These are phyloP conservation scores for Barnardius zonarius DNA, from an alignment of 2,113 vertebrate species.

Conservation along the genomic window DNA sequence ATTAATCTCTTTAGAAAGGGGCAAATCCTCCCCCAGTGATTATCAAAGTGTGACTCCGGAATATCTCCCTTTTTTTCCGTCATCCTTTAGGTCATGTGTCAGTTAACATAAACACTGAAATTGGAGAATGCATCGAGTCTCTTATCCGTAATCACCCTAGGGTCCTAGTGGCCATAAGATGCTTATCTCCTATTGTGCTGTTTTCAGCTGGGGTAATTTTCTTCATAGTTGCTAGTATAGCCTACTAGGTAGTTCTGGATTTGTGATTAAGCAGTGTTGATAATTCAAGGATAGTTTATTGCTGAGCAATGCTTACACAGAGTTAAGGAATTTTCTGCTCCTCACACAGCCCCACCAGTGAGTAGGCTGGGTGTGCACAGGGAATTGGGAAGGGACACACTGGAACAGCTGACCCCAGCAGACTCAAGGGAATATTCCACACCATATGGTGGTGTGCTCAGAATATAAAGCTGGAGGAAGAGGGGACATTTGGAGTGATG, in stretches of 20 bases:
- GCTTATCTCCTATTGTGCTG: not conserved
- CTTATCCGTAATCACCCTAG: not conserved
- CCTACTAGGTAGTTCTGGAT: not conserved
- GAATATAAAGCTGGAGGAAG: not conserved
- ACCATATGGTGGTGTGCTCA: not conserved
- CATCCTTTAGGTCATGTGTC: not conserved
- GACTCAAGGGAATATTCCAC: not conserved
- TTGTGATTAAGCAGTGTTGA: not conserved
- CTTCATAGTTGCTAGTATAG: not conserved
- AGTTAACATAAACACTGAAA: not conserved
- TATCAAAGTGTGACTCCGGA: not conserved
- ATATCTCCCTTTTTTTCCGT: not conserved
- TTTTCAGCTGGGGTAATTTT: not conserved
- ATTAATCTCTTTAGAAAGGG: not conserved
- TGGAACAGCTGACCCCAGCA: not conserved
- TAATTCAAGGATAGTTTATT: not conserved
- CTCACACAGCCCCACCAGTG: not conserved
- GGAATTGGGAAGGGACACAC: not conserved
- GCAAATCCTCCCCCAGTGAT: not conserved
- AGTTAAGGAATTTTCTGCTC: not conserved
- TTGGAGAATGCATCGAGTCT: not conserved
- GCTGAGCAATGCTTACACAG: not conserved
- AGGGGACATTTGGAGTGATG: not conserved
- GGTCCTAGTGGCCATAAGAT: not conserved
- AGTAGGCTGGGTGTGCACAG: not conserved